These are phyloP conservation scores for Cygnus buccinator DNA, from an alignment of 2,113 vertebrate genomes.

Conservation along the genomic window DNA sequence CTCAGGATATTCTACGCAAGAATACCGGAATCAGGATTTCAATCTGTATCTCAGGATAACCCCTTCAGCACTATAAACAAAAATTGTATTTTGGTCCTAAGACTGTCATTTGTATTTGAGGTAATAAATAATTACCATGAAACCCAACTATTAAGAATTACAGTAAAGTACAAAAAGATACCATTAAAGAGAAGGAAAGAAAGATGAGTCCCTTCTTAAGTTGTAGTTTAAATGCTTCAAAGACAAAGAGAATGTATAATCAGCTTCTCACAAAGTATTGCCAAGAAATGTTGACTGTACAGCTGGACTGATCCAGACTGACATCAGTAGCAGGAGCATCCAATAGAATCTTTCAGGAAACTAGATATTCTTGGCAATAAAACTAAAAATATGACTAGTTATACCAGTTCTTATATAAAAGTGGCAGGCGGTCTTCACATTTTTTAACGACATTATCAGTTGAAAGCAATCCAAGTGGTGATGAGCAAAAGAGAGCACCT, in stretches of 20 bases:
- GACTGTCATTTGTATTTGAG: not conserved
- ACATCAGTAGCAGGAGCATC: not conserved
- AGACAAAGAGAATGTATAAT: conserved; percentile 26
- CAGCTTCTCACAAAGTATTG: not conserved
- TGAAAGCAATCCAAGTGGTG: conserved; percentile 51
- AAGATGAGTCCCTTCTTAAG: not conserved
- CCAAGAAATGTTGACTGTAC: conserved; percentile 54
- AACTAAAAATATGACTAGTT: conserved; percentile 50
- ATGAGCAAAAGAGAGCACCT: conserved; percentile 63
- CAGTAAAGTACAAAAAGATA: not conserved
- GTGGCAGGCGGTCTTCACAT: conserved; percentile 38
- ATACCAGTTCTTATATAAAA: conserved; percentile 38
- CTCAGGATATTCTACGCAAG: not conserved
- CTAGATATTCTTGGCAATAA: conserved; percentile 53
- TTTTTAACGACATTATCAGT: conserved; percentile 41
- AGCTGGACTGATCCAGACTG: conserved; percentile 57
- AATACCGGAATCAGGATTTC: not conserved
- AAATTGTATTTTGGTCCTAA: not conserved
- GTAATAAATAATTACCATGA: not conserved
- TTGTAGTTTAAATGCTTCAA: not conserved
- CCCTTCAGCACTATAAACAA: not conserved
- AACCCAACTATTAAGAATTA: not conserved
- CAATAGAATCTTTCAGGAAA: conserved; percentile 55
- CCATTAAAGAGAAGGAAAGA: not conserved
- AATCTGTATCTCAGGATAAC: not conserved